phyloP scores from a whole-genome alignment of 2,797 vertebrate species.

The Cottoperca gobio region DNA sequence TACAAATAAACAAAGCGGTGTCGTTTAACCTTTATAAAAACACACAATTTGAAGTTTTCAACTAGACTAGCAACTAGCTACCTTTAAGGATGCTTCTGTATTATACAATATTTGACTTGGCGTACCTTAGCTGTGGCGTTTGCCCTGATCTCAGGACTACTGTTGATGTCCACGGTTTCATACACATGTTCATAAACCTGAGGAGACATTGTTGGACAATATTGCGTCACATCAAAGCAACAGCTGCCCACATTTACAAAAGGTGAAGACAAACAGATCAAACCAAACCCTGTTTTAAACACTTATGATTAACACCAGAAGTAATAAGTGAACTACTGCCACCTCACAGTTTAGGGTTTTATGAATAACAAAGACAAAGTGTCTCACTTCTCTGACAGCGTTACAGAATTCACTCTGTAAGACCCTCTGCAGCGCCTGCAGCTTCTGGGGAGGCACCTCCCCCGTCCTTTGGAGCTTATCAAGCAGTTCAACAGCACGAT shows the following conservation, averaged over 20 bases:
- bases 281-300: constrained; percentile 3
- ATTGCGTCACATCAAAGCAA: not conserved
- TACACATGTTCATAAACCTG: constrained; percentile 99
- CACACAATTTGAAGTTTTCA: not conserved
- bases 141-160: constrained; percentile 97
- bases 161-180: constrained; percentile 99
- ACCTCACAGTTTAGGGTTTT: not conserved
- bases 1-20: constrained; percentile 59
- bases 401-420: constrained; percentile 99
- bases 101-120: not conserved
- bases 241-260: not conserved
- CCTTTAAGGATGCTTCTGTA: not conserved
- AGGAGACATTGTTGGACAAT: constrained; percentile 42
- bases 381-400: constrained; percentile 95
- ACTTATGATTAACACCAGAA: not conserved
- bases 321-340: not conserved
- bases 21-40: constrained; percentile 16
- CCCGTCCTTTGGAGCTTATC: constrained; percentile 98
- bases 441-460: constrained; percentile 97
- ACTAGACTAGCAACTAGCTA: not conserved
- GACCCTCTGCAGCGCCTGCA: constrained; percentile 97
- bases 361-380: not conserved
- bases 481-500: constrained; percentile 96
- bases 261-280: not conserved
- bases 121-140: constrained; percentile 98